These are phyloP conservation scores for Philonicus albiceps DNA, from an alignment of 2,888 invertebrate species.

Conservation along the genomic window DNA sequence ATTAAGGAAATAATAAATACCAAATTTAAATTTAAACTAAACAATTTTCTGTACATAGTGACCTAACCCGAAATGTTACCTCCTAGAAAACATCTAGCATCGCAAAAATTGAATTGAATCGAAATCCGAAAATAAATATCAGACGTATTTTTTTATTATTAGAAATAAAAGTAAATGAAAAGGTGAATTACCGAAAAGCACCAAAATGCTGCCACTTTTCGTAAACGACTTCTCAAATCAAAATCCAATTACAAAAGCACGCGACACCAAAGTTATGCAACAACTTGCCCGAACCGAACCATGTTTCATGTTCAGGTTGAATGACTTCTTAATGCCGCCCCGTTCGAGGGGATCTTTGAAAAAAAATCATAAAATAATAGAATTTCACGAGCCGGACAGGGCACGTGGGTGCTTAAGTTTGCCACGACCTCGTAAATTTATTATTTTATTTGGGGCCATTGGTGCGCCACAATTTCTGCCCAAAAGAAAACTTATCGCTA, in stretches of 20 bases:
- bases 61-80: too few relatives aligned
- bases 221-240: neutral
- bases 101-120: too few relatives aligned
- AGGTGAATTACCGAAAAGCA: neutral
- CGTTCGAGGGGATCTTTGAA: neutral
- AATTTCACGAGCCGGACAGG: neutral
- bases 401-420: neutral
- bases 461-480: neutral
- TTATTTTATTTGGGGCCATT: neutral
- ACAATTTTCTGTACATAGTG: too few relatives aligned
- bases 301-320: neutral
- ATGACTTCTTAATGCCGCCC: neutral
- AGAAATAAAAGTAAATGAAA: neutral
- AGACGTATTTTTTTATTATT: neutral
- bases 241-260: neutral
- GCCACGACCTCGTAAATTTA: neutral
- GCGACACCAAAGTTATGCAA: slow-evolving; percentile 11
- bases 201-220: neutral
- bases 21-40: too few relatives aligned
- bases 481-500: neutral
- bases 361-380: neutral
- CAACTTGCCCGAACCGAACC: neutral
- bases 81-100: too few relatives aligned
- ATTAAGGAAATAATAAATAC: too few relatives aligned
- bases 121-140: neutral